Base-by-base conservation (phyloP, 2,797 vertebrate genomes). In the Argyrosomus regius region DNA sequence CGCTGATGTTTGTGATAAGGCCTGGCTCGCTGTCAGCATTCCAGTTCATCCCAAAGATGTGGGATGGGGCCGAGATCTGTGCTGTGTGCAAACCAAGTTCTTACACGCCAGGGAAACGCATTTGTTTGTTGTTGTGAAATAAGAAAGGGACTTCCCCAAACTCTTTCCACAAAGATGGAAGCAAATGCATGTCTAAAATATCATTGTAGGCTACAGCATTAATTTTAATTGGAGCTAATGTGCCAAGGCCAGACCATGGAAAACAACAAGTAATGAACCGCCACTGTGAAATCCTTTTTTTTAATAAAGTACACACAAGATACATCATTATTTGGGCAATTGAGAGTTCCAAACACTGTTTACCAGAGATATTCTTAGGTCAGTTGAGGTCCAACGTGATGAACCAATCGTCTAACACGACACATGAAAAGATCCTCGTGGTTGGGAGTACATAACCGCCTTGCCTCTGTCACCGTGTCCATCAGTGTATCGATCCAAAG, bases 401-500 rank as follows among this genome's bases (percentile, higher is more conserved):
- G 67, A 73, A 60, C 17, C 45, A 14, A 28, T 72, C 46, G 24
- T 58, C 48, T 46, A 70, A 77, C 79, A 43, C 60, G 43, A 45
- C 70, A 69, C 63, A 77, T 79, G 43, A 87, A 85, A 83, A 59
- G 83, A 77, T 73, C 60, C 58, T 52, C 2, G 62, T 58, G 72
- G 57, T 54, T 43, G 77, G 56, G 67, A 82, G 66, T 50, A 79
- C 82, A 83, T 60, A 81, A 87, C 75, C 58, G 64, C 43, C 22
- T 77, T 52, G 68, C 69, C 65, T 72, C 81, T 87, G 87, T 84
- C 88, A 88, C 80, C 13, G 56, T 78, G 86, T 88, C 89, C 87
- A 85, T 92, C 90, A 84, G 74, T 0, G 9, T 22, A 94, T 94
- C 35, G 91, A 94, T 93, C 87, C 81, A 56, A 3, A 79, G 77